Evolutionary conservation across 2,888 invertebrate genomes (phyloP), one percentile per base, ranked within the genome.

Genomic region (Resseliella maxima): DNA sequence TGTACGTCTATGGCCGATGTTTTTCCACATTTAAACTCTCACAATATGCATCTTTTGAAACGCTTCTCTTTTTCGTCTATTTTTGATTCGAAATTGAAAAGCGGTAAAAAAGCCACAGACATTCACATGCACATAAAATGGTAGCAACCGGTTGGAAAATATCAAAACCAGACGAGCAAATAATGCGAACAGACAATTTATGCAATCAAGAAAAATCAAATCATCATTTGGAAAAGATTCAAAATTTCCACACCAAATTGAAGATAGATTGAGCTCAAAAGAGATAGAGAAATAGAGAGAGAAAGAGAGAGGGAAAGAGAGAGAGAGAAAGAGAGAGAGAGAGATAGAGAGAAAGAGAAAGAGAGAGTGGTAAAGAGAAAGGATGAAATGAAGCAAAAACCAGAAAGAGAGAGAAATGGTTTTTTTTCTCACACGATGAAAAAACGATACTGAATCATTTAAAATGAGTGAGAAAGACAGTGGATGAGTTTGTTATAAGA

Each of bases 161-260:
- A 72, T 72, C 72, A 72, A 72, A 72, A 72, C 72, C 72, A 72
- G 72, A 72, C 72, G 72, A 72, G 72, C 72, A 72, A 72, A 72
- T 72, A 72, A 72, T 72, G 27, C 72, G 72, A 72, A 35, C 72
- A 72, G 72, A 72, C 72, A 72, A 72, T 72, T 72, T 72, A 72
- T 72, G 72, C 72, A 72, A 72, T 72, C 72, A 72, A 72, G 72
- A 72, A 72, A 72, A 72, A 72, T 72, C 72, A 72, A 72, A 72
- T 72, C 72, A 72, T 72, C 72, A 72, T 72, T 72, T 72, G 72
- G 72, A 72, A 72, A 35, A 72, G 72, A 72, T 72, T 72, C 72
- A 31, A n/a, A 72, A 72, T 12, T 12, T 72, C 59, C 59, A 59
- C 3, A 24, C 59, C 59, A 24, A n/a, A 59, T 24, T 41, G 41